phyloP scores from a whole-genome alignment of 1,140 invertebrate species.

The Dreissena rostriformis region DNA sequence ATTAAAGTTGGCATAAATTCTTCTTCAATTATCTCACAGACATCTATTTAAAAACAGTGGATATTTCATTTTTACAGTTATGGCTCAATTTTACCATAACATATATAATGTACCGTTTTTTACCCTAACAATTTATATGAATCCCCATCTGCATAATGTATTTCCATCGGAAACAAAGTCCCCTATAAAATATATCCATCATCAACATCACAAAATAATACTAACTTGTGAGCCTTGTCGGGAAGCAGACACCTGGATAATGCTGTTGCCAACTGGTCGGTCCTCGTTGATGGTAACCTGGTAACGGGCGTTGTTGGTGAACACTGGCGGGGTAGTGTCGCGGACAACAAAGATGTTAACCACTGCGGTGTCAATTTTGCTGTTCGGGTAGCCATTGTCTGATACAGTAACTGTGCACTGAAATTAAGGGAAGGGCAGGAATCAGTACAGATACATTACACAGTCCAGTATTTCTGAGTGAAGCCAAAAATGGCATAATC shows the following conservation, averaged over 20 bases:
- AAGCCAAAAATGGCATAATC: no score
- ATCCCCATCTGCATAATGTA: no score
- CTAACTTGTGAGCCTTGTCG: constrained; percentile 55
- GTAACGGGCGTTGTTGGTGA: constrained; percentile 59
- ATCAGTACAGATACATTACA: background rate
- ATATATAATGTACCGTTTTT: no score
- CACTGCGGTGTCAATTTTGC: constrained; percentile 35
- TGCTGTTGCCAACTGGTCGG: constrained; percentile 30
- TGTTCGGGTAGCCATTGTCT: constrained; percentile 64
- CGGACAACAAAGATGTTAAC: constrained; percentile 43
- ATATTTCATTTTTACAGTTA: no score
- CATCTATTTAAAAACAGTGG: no score
- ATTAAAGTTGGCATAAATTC: no score
- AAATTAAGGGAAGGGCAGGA: background rate
- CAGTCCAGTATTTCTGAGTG: no score
- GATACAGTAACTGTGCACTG: constrained; percentile 63
- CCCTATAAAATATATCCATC: no score
- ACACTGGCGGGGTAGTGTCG: constrained; percentile 56
- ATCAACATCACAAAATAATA: background rate
- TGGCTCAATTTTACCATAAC: no score
- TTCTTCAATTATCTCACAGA: no score
- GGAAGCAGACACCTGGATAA: constrained; percentile 58
- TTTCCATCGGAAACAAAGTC: no score
- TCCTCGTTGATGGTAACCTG: constrained; percentile 58
- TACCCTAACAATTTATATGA: no score